phyloP scores from a whole-genome alignment of 2,888 invertebrate species.

The Diadegma fenestrale region DNA sequence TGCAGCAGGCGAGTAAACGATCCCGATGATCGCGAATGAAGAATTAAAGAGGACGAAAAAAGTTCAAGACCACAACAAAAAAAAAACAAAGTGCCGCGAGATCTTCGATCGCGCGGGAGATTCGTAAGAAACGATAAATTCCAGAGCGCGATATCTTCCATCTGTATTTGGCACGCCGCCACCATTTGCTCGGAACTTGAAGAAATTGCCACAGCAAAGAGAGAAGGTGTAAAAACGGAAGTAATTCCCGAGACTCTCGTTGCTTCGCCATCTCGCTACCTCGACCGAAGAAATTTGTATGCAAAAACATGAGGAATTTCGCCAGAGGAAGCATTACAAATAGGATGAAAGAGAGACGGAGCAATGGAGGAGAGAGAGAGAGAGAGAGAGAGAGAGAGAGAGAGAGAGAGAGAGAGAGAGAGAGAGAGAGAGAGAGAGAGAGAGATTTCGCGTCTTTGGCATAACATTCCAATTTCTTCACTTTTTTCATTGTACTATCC shows the following conservation, averaged over 20 bases:
- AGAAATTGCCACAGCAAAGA: constrained; percentile 6
- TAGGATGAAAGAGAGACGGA: too few relatives aligned
- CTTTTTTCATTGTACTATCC: neutral
- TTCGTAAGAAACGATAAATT: constrained; percentile 64
- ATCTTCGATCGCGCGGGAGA: constrained; percentile 46
- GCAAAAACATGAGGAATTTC: constrained; percentile 41
- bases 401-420: neutral
- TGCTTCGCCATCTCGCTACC: constrained; percentile 15
- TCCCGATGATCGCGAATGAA: constrained; percentile 38
- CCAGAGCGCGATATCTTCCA: constrained; percentile 64
- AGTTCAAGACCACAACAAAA: neutral
- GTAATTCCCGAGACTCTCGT: constrained; percentile 61
- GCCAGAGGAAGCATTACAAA: neutral
- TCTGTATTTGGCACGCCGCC: constrained; percentile 65
- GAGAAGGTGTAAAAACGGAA: constrained; percentile 61
- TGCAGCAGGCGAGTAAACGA: constrained; percentile 28
- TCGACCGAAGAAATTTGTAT: constrained; percentile 57
- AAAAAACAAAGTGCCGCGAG: constrained; percentile 53
- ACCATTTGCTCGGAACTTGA: constrained; percentile 4
- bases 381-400: neutral
- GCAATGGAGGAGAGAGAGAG: neutral
- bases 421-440: neutral
- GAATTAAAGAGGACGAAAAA: constrained; percentile 43
- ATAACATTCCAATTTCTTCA: neutral
- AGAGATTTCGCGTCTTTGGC: neutral